phyloP scores from a whole-genome alignment of 2,113 vertebrate species.

The Eretmodus cyanostictus region DNA sequence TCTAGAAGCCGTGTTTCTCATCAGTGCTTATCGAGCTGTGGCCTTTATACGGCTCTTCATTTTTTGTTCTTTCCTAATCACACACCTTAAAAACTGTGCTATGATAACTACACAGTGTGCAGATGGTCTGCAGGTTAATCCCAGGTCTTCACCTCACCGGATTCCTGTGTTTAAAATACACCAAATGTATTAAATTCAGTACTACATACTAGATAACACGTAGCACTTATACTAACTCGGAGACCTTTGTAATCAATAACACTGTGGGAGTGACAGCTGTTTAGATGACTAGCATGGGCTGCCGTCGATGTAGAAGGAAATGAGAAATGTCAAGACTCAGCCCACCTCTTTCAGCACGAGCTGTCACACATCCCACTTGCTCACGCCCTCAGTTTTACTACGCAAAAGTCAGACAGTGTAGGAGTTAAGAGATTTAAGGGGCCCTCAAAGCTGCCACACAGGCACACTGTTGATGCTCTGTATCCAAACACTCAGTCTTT shows the following conservation, averaged over 20 bases:
- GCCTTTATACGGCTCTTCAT: not conserved
- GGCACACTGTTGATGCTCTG: slow-evolving; percentile 17
- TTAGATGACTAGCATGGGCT: not conserved
- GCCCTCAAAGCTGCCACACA: slow-evolving; percentile 29
- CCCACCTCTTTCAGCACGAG: slow-evolving; percentile 26
- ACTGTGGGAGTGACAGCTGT: slow-evolving; percentile 6
- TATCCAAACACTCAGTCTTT: not conserved
- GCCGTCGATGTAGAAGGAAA: slow-evolving; percentile 14
- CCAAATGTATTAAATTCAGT: not conserved
- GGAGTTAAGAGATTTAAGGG: slow-evolving; percentile 18
- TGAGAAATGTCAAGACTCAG: slow-evolving; percentile 30
- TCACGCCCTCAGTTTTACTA: slow-evolving; percentile 8
- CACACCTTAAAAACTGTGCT: not conserved
- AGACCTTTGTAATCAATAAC: slow-evolving; percentile 17
- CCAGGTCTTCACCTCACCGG: not conserved
- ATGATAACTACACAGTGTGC: not conserved
- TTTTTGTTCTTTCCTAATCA: not conserved
- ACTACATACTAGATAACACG: not conserved
- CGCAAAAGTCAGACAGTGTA: slow-evolving; percentile 23
- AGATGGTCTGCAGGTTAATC: not conserved
- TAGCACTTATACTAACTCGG: not conserved
- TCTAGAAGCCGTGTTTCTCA: not conserved
- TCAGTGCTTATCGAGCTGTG: not conserved
- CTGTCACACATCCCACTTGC: slow-evolving; percentile 49
- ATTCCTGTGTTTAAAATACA: not conserved